Evolutionary conservation across 2,797 vertebrate species (phyloP).

Genomic region (Neosilurus mollespiculum): DNA sequence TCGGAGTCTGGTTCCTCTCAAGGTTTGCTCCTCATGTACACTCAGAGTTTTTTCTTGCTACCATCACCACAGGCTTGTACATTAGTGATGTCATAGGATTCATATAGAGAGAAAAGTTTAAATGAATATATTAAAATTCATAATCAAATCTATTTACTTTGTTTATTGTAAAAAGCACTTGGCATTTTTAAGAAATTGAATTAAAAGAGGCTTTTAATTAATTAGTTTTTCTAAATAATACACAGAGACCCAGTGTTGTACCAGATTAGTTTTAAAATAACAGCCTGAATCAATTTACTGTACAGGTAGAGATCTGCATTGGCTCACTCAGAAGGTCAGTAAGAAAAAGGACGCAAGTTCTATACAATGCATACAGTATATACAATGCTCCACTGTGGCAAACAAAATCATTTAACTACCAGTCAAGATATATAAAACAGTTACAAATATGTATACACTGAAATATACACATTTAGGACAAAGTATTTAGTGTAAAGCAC

Average conservation of each 20-base stretch:
- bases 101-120: too few species aligned
- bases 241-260: not conserved
- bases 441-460: conserved; percentile 70
- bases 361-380: conserved; percentile 19
- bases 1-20: too few species aligned
- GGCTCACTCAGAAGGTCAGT: not conserved
- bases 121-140: too few species aligned
- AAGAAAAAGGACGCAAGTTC: conserved; percentile 3
- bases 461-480: conserved; percentile 64
- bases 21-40: too few species aligned
- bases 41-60: too few species aligned
- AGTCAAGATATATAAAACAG: conserved; percentile 65
- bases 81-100: too few species aligned
- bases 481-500: conserved; percentile 46
- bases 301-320: conserved; percentile 24
- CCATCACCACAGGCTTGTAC: too few species aligned
- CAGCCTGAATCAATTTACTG: conserved; percentile 33
- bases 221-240: conserved; percentile 7
- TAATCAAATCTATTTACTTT: too few species aligned
- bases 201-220: conserved; percentile 22
- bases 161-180: too few species aligned
- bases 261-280: conserved; percentile 32
- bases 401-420: conserved; percentile 45
- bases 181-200: not conserved
- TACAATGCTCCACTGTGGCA: conserved; percentile 15